Conservation (phyloP, 2,888 invertebrate species). For the Phalera bucephala region DNA sequence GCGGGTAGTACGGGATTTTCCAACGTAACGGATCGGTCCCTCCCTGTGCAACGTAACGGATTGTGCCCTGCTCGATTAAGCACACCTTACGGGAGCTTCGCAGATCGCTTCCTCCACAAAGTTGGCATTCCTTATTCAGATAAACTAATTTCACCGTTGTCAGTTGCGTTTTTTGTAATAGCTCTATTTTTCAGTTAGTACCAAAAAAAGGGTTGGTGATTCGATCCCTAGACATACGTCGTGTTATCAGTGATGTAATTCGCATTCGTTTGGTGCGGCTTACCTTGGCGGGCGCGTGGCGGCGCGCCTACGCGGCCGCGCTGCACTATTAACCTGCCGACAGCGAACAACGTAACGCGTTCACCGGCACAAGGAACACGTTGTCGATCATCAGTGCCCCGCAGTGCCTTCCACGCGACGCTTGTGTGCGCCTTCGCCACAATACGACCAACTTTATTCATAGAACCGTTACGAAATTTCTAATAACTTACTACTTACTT, state of each 20-base stretch:
- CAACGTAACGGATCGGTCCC: too few species aligned
- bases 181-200: too few species aligned
- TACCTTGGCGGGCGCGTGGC: slow-evolving; percentile 7
- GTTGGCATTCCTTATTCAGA: too few species aligned
- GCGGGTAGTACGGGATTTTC: too few species aligned
- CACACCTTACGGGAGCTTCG: too few species aligned
- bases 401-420: slow-evolving; percentile 55
- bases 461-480: not conserved
- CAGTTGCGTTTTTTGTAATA: too few species aligned
- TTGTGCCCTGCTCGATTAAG: too few species aligned
- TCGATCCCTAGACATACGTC: slow-evolving; percentile 6
- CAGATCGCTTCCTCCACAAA: too few species aligned
- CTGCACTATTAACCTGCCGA: slow-evolving; percentile 10
- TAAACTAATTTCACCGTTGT: too few species aligned
- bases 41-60: too few species aligned
- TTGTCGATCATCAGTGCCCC: slow-evolving; percentile 45
- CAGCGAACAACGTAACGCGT: slow-evolving; percentile 13
- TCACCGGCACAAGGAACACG: too few species aligned
- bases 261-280: slow-evolving; percentile 31
- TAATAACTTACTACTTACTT: not conserved
- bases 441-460: not conserved
- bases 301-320: slow-evolving; percentile 15
- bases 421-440: slow-evolving; percentile 48
- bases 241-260: slow-evolving; percentile 56
- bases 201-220: too few species aligned